phyloP scores from a whole-genome alignment of 1,140 invertebrate genomes.

The Vanessa atalanta region DNA sequence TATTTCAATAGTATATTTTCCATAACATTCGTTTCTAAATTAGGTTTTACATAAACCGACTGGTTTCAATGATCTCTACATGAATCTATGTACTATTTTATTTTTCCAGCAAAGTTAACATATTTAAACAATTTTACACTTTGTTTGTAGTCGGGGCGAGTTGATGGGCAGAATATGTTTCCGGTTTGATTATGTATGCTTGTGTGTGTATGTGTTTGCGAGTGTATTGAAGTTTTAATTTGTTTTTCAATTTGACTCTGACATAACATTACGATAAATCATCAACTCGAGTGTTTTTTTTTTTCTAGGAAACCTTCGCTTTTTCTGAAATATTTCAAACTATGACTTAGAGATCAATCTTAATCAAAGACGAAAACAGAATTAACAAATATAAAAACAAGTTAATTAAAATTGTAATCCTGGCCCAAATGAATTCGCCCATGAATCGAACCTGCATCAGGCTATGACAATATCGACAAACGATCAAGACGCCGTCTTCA shows the following conservation, averaged over 20 bases:
- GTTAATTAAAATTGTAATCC: not conserved
- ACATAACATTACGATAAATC: not conserved
- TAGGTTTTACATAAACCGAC: too few relatives aligned
- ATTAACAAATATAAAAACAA: not conserved
- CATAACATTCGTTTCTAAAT: too few relatives aligned
- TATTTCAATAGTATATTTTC: too few relatives aligned
- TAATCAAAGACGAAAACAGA: not conserved
- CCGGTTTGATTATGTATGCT: too few relatives aligned
- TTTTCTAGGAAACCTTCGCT: not conserved
- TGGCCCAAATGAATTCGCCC: constrained; percentile 18
- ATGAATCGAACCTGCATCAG: constrained; percentile 26
- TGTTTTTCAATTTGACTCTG: not conserved
- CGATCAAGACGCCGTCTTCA: constrained; percentile 43
- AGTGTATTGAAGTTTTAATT: not conserved
- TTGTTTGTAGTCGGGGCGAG: too few relatives aligned
- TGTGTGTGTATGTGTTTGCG: not conserved
- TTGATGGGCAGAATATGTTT: too few relatives aligned
- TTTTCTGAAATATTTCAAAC: not conserved
- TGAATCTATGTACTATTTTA: too few relatives aligned
- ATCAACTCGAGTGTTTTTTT: not conserved
- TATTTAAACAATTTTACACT: too few relatives aligned
- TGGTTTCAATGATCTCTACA: too few relatives aligned
- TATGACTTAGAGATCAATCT: not conserved
- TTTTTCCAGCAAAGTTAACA: too few relatives aligned
- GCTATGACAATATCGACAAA: constrained; percentile 51